Evolutionary conservation across 2,888 invertebrate species (phyloP), one percentile per base, ranked within the genome.

Genomic region (Andrena praecox): DNA sequence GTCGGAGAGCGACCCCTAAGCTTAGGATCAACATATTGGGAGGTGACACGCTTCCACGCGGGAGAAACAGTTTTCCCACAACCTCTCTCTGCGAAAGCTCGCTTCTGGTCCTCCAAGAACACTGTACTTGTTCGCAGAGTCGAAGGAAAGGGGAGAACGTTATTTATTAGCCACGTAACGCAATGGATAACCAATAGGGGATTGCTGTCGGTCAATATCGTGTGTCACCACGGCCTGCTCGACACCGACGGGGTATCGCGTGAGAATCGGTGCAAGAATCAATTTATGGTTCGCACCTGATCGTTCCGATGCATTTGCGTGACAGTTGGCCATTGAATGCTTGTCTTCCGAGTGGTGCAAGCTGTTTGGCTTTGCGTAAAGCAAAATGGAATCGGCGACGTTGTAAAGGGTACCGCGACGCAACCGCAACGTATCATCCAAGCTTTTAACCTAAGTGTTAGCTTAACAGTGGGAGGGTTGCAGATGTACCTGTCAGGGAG

Each of bases 261-360:
- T 84, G 83, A 82, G 84, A 84, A 76, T 78, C 78, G 77, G 60
- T 60, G 78, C 77, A 70, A 78, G 75, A 66, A 82, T 78, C 82
- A 82, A 82, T 84, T 78, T 80, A 82, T 71, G 69, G 71, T 66
- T 69, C 66, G 78, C 71, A 64, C 83, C 60, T 75, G 78, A 75
- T 77, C 73, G 71, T 74, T 71, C 59, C 24, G 63, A 64, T 56
- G 72, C 75, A 60, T 68, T 84, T 35, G 80, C 84, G 86, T 84
- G 86, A 84, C 78, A 68, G 52, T 71, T 52, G 75, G 33, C 59
- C 64, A 59, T 86, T 62, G n/a, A 10, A 1, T 29, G 20, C 20
- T 70, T 27, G 56, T 56, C 35, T 48, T 27, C 29, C 3, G 16
- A 8, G 54, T 16, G n/a, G 2, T 10, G 12, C 20, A 35, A 59